Evolutionary conservation across 37 sponge, comb jelly and placozoan species (phyloP), one percentile per base, ranked within the genome.

Genomic region (Cladorhizidae sp.): DNA sequence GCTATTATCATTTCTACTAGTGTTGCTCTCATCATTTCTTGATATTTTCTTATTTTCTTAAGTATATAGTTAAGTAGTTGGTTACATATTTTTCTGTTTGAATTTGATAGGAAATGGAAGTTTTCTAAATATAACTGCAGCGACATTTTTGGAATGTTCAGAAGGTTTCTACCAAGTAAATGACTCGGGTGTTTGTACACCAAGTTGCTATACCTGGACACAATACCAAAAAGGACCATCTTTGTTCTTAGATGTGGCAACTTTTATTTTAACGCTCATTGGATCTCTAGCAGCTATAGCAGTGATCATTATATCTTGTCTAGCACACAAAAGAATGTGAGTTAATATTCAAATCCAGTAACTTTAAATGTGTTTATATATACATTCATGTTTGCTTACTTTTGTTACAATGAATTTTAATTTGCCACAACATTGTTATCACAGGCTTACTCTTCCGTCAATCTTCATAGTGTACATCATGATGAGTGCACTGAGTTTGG

Each of bases 381-480:
- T 73, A 51, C 12, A 15, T 59, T 76, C 3, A 23, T n/a, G 28
- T 2, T 59, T 1, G 23, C 20, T 64, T 25, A 28, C 37, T 31
- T 40, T 29, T 42, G 9, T 65, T 36, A 12, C 9, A 12, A 12
- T 45, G 9, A 45, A 12, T 45, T 45, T 45, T 45, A 9, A 9
- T 45, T 9, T 45, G 5, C 49, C 9, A 9, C 49, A 45, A 45
- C 49, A 45, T 45, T 45, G 9, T 45, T 45, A 45, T 45, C 54
- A 33, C 73, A 81, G 82, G 82, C 58, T 71, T 26, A 33, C 1
- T 26, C 75, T 83, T 31, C 84, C 84, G 1, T 64, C 74, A 5
- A 67, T 83, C 21, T 76, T 73, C 55, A 65, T 83, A 3, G 76
- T 76, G 7, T 83, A 75, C 70, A 72, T 67, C 39, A 65, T 57